Conservation (phyloP, 2,888 invertebrate genomes). For the Lymantria monacha region DNA sequence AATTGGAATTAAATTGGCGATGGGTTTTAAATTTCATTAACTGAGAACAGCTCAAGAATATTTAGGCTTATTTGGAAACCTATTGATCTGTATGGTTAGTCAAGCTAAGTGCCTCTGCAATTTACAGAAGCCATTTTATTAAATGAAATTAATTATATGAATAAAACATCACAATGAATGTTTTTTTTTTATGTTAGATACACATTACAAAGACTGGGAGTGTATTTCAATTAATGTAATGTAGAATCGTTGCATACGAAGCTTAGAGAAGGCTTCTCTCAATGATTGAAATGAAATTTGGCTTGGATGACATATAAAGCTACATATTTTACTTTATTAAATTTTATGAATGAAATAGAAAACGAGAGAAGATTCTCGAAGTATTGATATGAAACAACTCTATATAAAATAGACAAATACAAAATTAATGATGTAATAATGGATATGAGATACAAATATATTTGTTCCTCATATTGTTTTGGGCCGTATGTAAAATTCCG, state of each 20-base stretch:
- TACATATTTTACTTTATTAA: neutral
- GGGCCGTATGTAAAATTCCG: neutral
- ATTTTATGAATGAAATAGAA: neutral
- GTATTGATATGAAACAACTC: conserved; percentile 4
- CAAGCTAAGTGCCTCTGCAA: neutral
- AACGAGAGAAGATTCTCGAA: neutral
- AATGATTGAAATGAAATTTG: conserved; percentile 4
- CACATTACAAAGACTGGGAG: neutral
- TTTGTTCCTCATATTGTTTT: neutral
- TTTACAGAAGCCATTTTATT: neutral
- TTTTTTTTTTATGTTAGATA: too few relatives aligned
- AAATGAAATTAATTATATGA: too few relatives aligned
- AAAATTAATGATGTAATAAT: neutral
- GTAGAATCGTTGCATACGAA: conserved; percentile 4
- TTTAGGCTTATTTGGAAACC: neutral
- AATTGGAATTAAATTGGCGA: neutral
- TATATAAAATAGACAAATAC: neutral
- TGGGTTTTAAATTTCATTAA: too few relatives aligned
- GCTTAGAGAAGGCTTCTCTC: neutral
- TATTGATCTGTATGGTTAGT: neutral
- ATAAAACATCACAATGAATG: too few relatives aligned
- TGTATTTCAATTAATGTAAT: neutral
- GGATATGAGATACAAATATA: neutral
- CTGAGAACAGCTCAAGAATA: too few relatives aligned
- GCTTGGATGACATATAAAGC: conserved; percentile 4